Conservation (phyloP, 2,113 vertebrate genomes). For the Tyrannus savana region DNA sequence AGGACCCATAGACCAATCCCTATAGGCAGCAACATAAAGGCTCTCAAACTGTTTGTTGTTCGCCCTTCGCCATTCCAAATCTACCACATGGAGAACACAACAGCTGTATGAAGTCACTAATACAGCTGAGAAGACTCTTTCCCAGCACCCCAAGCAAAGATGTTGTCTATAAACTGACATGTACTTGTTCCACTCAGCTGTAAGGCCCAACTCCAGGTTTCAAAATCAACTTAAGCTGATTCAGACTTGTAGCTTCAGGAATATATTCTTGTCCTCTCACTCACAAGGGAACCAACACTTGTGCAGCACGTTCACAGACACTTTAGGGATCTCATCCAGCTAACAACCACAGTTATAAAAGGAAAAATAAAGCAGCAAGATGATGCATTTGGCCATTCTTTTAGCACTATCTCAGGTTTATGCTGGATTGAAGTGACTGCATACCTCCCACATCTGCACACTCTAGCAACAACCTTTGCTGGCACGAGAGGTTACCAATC, state of each 20-base stretch:
- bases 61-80: background rate
- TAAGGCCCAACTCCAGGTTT: background rate
- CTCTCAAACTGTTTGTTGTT: background rate
- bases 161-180: background rate
- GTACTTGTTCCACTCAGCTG: background rate
- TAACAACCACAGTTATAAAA: background rate
- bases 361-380: background rate
- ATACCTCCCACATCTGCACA: background rate
- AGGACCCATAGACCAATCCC: background rate
- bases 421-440: background rate
- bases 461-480: background rate
- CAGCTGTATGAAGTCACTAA: background rate
- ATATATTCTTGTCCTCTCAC: background rate
- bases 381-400: background rate
- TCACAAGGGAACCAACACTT: background rate
- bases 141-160: background rate
- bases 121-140: background rate
- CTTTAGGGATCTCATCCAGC: background rate
- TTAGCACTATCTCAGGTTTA: background rate
- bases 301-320: background rate
- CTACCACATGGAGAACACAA: background rate
- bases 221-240: background rate
- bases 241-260: background rate
- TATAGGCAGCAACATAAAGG: background rate
- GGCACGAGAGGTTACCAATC: background rate